Base-by-base conservation (phyloP, 2,113 vertebrate species). In the Malurus alboscapulatus region DNA sequence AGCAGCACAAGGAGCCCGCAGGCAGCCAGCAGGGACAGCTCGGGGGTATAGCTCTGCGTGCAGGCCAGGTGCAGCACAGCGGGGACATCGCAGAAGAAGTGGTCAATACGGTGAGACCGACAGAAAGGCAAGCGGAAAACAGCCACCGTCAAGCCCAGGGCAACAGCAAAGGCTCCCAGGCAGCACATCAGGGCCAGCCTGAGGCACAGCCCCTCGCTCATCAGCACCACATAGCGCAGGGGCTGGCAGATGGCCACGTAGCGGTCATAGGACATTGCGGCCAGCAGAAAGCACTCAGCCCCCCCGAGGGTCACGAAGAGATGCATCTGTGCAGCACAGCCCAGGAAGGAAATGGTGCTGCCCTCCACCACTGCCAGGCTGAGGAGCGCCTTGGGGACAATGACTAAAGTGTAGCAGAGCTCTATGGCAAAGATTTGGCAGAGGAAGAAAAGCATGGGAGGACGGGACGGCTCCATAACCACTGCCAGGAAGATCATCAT, bases 391-490 rank as follows among this genome's bases (percentile, higher is more conserved):
- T 95, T 96, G 6, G 97, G 97, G n/a, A 93, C 96, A 21, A 96
- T 80, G 59, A 96, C 97, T 34, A 98, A 90, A 4, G 94, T 96
- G 40, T 97, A 97, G 93, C 97, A 97, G 18, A 98, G 74, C 85
- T 98, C 95, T 0, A 97, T 96, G 91, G 73, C 94, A 2, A 97
- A 97, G 72, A 97, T 95, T 24, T 97, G 97, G 34, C 96, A 95
- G 59, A 98, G 94, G 92, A 98, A 98, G 22, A 97, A 95, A 18
- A 97, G 81, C 97, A 97, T 96, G 72, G 97, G 97, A 1, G 96
- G 69, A 34, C 67, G 77, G 17, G 76, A 96, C 53, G 96, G 67
- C 55, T 91, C 93, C 5, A 44, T 92, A 40, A 93, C 12, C 66
- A 97, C 96, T 0, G 97, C 96, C 79, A 85, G 7, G 18, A 97